Conservation (phyloP, 2,113 vertebrate genomes). For the Sialia sialis region DNA sequence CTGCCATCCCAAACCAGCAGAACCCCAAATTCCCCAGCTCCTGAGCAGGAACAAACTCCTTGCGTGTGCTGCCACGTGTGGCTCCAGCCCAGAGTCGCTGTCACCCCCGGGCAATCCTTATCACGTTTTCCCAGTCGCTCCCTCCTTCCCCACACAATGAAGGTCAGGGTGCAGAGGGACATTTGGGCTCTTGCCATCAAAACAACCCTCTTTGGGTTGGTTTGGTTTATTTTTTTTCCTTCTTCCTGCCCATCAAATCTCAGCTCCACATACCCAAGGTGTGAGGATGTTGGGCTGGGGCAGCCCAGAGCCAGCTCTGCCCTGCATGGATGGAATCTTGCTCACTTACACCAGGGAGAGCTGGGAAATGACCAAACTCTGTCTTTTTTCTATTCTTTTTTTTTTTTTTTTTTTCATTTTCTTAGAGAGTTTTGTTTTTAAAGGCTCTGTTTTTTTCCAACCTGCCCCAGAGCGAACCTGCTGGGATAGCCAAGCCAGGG, state of each 20-base stretch:
- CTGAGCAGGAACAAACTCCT: background rate
- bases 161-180: conserved; percentile 40
- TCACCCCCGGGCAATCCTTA: background rate
- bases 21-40: background rate
- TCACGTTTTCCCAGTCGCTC: conserved; percentile 35
- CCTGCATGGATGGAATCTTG: background rate
- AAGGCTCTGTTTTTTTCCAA: background rate
- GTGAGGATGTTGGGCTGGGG: background rate
- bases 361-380: background rate
- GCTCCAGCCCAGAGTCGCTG: background rate
- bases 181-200: conserved; percentile 36
- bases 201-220: background rate
- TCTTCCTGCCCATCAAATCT: conserved; percentile 10
- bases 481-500: fast-evolving
- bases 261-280: background rate
- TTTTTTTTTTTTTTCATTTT: background rate
- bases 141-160: conserved; percentile 52
- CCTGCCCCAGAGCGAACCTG: fast-evolving
- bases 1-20: fast-evolving
- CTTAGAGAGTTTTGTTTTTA: background rate
- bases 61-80: background rate
- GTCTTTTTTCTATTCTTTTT: background rate
- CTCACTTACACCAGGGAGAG: background rate
- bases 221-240: background rate
- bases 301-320: background rate